Base-by-base conservation (phyloP, 2,888 invertebrate genomes). In the Xestoiulus laeticollis region DNA sequence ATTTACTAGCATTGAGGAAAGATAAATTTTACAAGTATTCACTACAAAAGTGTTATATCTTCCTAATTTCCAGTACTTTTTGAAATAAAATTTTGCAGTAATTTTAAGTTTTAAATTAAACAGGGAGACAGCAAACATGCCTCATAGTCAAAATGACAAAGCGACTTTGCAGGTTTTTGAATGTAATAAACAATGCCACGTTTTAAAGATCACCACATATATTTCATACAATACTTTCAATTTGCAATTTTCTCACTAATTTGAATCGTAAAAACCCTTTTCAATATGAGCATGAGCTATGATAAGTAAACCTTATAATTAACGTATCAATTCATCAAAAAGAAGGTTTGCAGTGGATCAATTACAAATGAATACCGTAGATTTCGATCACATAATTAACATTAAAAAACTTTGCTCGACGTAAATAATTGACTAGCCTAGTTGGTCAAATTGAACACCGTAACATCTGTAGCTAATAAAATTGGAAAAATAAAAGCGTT, bases 181-280 rank as follows among this genome's bases (percentile, higher is more conserved):
- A 38, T 38, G 38, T 38, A 38, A 38, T 38, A 38, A 26, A 68
- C 26, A n/a, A 68, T 10, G 26, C 6, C 68, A 68, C 68, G 26
- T 68, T 68, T 59, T 68, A 68, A 68, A 68, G 68, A 26, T 68
- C 68, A 68, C 68, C 68, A 68, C 68, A 68, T 68, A 68, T 68
- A 68, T 68, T 68, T 68, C 68, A 68, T 68, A 68, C 68, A 68
- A 68, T 68, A 68, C 68, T 68, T 68, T 68, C 68, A 68, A 26
- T 26, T 68, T 68, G 68, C 26, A 68, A 68, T 26, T 68, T 68
- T 68, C 68, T 68, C 68, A 68, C 68, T 68, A 26, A 68, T 26
- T 68, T 68, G 14, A 68, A 68, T 26, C 68, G 68, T 68, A 68
- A 68, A 68, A 68, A 68, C 68, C 68, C 26, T 26, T 68, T 26